Conservation (phyloP, 1,140 invertebrate species). For the Drosophila sulfurigaster region DNA sequence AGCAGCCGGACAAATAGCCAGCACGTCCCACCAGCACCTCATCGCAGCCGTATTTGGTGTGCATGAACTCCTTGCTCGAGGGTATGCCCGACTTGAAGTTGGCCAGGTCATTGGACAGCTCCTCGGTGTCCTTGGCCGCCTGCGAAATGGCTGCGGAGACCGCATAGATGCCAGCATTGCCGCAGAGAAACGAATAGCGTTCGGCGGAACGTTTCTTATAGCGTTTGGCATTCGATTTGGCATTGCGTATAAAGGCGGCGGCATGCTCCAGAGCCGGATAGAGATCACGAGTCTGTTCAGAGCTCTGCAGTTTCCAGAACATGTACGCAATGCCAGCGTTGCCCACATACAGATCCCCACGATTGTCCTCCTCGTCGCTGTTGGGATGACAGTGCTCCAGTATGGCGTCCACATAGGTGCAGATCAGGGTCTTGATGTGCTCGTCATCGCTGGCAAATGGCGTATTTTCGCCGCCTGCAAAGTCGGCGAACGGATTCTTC, state of each 20-base stretch:
- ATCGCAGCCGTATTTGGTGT: conserved; percentile 90
- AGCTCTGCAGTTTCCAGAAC: conserved; percentile 86
- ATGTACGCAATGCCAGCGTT: conserved; percentile 86
- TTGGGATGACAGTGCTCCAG: conserved; percentile 75
- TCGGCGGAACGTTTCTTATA: conserved; percentile 80
- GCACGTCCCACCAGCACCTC: conserved; percentile 93
- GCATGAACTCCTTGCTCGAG: conserved; percentile 85
- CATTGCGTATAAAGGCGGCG: conserved; percentile 84
- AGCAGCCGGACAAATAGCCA: conserved; percentile 91
- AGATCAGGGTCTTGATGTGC: conserved; percentile 80
- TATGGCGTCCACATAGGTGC: conserved; percentile 82
- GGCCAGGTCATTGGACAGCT: conserved; percentile 85
- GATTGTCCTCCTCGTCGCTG: conserved; percentile 75
- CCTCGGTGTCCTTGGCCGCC: conserved; percentile 64
- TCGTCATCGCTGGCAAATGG: conserved; percentile 75
- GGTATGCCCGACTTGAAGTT: conserved; percentile 84
- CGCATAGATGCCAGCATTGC: conserved; percentile 88
- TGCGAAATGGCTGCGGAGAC: conserved; percentile 86
- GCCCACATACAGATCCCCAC: conserved; percentile 86
- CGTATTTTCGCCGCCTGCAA: conserved; percentile 63
- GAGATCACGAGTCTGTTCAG: conserved; percentile 77
- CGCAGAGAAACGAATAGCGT: conserved; percentile 86
- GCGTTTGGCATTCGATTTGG: conserved; percentile 81
- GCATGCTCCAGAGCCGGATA: conserved; percentile 83
- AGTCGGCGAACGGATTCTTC: conserved; percentile 78